phyloP scores from a whole-genome alignment of 2,113 vertebrate species.

The Ariopsis seemanni region DNA sequence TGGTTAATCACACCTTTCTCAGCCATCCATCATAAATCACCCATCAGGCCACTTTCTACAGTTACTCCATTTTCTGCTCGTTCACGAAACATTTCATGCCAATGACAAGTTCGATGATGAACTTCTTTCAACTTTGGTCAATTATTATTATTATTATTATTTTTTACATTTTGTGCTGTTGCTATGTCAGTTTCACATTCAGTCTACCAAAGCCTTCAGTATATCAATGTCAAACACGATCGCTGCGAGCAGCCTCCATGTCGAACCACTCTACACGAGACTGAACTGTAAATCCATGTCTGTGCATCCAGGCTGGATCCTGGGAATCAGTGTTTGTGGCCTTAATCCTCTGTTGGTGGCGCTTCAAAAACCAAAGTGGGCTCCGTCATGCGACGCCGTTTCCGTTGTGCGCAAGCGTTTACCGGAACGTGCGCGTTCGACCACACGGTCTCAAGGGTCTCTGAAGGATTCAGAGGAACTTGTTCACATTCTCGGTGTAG shows the following conservation, averaged over 20 bases:
- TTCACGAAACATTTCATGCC: background rate
- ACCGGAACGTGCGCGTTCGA: background rate
- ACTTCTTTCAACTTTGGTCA: background rate
- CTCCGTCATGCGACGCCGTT: background rate
- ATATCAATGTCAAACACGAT: background rate
- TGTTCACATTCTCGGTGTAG: background rate
- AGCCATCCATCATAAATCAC: background rate
- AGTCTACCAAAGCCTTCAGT: background rate
- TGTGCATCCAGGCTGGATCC: slow-evolving; percentile 67
- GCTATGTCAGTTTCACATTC: background rate
- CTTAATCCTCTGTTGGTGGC: slow-evolving; percentile 45
- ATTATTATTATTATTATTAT: background rate
- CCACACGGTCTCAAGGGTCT: background rate
- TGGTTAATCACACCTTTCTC: background rate
- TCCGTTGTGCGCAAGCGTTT: background rate
- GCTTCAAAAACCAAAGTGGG: background rate
- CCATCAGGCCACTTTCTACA: background rate
- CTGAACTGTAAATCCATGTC: slow-evolving; percentile 21
- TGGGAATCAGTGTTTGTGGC: slow-evolving; percentile 63
- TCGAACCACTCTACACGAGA: background rate
- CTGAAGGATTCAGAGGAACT: background rate
- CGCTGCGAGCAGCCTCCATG: too few relatives aligned
- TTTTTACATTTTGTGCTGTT: background rate
- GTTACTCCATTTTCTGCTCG: background rate
- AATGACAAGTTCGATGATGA: background rate